A percentile compares a stretch with the other conserved stretches of the same genome.
phyloP scores from a whole-genome alignment of 2,888 invertebrate genomes.

The Lymantria monacha region DNA sequence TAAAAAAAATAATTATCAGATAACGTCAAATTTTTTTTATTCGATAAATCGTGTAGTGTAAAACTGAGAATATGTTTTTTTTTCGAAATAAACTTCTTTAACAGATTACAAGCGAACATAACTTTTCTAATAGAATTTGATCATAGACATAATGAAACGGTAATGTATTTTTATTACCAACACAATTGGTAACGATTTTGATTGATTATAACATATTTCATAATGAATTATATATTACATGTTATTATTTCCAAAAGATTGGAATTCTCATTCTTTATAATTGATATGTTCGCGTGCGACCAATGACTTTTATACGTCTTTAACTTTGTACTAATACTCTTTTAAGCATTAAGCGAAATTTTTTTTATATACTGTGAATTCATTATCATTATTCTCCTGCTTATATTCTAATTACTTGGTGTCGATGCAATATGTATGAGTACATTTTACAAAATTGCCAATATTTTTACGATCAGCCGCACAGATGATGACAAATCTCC shows the following conservation, averaged over 20 bases:
- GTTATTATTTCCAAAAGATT: neutral
- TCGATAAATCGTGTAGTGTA: conserved; percentile 43
- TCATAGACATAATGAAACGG: conserved; percentile 54
- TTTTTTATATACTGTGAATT: too few relatives aligned
- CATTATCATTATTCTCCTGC: too few relatives aligned
- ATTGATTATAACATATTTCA: conserved; percentile 22
- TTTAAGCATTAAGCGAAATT: too few relatives aligned
- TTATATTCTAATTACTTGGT: too few relatives aligned
- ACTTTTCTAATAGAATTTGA: conserved; percentile 68
- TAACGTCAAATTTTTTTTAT: too few relatives aligned
- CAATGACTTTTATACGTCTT: too few relatives aligned
- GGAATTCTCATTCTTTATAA: neutral
- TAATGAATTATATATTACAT: conserved; percentile 1
- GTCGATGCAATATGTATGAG: too few relatives aligned
- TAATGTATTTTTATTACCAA: conserved; percentile 40
- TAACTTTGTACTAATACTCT: too few relatives aligned
- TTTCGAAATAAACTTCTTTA: conserved; percentile 57
- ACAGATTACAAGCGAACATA: conserved; percentile 65
- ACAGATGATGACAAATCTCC: too few relatives aligned
- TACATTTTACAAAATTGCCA: too few relatives aligned
- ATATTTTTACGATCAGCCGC: too few relatives aligned
- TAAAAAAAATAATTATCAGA: neutral
- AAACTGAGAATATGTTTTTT: conserved; percentile 30
- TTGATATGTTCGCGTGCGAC: neutral
- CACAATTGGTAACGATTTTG: conserved; percentile 28